Conservation (phyloP, 2,888 invertebrate genomes). For the Caenorhabditis zanzibari region DNA sequence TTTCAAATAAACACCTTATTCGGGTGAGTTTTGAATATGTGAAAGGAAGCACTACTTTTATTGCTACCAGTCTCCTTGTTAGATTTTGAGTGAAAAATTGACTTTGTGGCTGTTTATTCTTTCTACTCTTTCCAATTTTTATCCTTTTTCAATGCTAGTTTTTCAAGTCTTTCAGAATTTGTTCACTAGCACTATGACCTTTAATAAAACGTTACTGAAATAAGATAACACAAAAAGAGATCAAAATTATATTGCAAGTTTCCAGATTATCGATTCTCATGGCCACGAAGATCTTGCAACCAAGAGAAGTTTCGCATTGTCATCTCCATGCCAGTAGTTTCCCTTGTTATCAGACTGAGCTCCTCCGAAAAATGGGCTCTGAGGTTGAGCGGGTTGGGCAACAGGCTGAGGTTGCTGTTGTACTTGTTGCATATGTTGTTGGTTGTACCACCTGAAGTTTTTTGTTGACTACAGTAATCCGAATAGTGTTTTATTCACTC, state of each 20-base stretch:
- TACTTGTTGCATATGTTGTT: conserved; percentile 41
- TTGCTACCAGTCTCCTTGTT: no score
- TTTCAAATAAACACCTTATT: conserved; percentile 5
- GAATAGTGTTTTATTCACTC: background rate
- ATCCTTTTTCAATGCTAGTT: no score
- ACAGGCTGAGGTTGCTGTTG: conserved; percentile 26
- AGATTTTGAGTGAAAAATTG: no score
- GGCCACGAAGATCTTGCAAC: conserved; percentile 50
- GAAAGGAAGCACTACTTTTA: no score
- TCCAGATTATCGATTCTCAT: background rate
- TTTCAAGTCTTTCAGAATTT: background rate
- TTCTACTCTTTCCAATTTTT: no score
- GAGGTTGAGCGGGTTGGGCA: conserved; percentile 17
- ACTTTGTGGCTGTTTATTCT: no score
- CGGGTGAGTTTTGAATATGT: no score
- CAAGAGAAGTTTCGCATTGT: conserved; percentile 41
- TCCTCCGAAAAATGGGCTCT: conserved; percentile 26
- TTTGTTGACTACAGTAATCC: background rate
- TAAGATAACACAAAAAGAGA: background rate
- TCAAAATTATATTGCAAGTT: background rate
- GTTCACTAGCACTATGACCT: background rate
- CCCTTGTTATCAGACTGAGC: conserved; percentile 49
- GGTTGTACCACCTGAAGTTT: conserved; percentile 53
- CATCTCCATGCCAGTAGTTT: conserved; percentile 57
- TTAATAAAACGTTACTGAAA: no score